A percentile compares a stretch with the other conserved stretches of the same genome.
These are phyloP conservation scores for Drosophila obscura DNA, from an alignment of 1,140 invertebrate genomes.

Conservation along the genomic window DNA sequence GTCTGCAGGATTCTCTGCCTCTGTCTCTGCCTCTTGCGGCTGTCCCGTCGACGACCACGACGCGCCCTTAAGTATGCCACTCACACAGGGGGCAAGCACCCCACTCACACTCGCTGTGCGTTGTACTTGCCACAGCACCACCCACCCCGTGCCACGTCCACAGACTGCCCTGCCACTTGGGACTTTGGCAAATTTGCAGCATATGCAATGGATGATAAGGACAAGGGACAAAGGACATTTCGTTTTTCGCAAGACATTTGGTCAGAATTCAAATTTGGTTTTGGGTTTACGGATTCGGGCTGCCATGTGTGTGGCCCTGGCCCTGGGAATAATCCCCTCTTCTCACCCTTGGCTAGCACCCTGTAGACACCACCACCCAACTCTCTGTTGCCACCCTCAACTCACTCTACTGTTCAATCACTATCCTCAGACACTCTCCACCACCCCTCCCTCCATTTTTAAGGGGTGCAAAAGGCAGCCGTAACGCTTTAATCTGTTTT, in stretches of 20 bases:
- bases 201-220: conserved; percentile 66
- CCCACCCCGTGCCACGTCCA: conserved; percentile 17
- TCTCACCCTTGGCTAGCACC: too few species aligned
- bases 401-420: too few species aligned
- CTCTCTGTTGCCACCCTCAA: too few species aligned
- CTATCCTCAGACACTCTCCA: too few species aligned
- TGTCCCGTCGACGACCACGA: conserved; percentile 50
- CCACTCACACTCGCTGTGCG: conserved; percentile 1
- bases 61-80: conserved; percentile 81
- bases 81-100: conserved; percentile 37
- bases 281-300: conserved; percentile 32
- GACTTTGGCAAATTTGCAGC: conserved; percentile 75
- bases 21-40: neutral
- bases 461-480: conserved; percentile 77
- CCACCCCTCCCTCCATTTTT: neutral
- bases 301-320: conserved; percentile 32
- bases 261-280: conserved; percentile 79
- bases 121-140: neutral
- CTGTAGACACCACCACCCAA: too few species aligned
- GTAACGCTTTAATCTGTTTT: conserved; percentile 82
- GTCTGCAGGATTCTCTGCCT: conserved; percentile 8
- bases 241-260: conserved; percentile 76
- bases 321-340: conserved; percentile 1
- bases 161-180: conserved; percentile 20
- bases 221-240: conserved; percentile 50